These are phyloP conservation scores for Lonchura striata DNA, from an alignment of 2,113 vertebrate genomes.

Conservation along the genomic window DNA sequence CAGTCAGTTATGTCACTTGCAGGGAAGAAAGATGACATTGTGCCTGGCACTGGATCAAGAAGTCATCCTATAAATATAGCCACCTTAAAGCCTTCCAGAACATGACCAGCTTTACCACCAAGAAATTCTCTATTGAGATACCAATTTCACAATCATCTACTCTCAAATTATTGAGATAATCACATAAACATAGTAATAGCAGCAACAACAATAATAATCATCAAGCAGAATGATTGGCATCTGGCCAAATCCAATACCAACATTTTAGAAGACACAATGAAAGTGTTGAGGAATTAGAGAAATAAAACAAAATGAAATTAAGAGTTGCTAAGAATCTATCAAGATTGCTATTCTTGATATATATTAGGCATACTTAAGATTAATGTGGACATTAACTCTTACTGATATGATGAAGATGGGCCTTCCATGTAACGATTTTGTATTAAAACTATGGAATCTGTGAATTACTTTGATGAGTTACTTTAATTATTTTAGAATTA, in stretches of 20 bases:
- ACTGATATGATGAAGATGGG: background rate
- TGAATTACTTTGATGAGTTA: background rate
- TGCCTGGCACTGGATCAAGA: background rate
- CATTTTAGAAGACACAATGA: background rate
- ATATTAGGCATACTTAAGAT: background rate
- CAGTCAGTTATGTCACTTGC: background rate
- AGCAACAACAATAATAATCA: background rate
- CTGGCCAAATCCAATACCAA: background rate
- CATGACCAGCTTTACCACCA: background rate
- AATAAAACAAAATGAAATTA: background rate
- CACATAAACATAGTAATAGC: background rate
- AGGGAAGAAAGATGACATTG: background rate
- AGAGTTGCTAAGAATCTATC: background rate
- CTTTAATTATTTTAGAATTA: background rate
- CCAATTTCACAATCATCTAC: background rate
- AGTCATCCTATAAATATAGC: background rate
- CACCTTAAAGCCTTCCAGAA: background rate
- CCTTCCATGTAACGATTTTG: background rate
- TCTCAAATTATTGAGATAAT: background rate
- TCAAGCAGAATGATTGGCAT: rapidly evolving
- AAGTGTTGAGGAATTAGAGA: background rate
- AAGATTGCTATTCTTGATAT: background rate
- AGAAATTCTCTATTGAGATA: background rate
- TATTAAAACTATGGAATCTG: background rate
- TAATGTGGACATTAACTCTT: background rate